Evolutionary conservation across 2,113 vertebrate genomes (phyloP), one percentile per base, ranked within the genome.

Genomic region (Poecile atricapillus): DNA sequence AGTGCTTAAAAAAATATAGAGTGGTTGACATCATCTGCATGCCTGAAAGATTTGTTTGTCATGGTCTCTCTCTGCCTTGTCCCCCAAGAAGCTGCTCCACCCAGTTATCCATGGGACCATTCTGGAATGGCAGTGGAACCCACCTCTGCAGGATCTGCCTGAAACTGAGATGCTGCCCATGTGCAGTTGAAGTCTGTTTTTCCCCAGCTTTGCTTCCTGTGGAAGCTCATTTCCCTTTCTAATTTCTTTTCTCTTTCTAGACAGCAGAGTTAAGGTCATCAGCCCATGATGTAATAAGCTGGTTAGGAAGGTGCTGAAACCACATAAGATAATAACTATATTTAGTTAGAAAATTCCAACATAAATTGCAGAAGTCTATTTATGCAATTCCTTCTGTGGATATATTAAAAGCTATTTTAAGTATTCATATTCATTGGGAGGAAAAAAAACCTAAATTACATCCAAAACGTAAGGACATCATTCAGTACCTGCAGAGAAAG

Each of bases 191-290:
- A 76, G 5, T 35, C 21, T 73, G 3, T 10, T 69, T 70, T 65
- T 18, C 39, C 56, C 39, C 19, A 64, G 52, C 55, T 85, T 79
- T 2, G 5, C 67, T 69, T 93, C 82, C 79, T 86, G 59, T 59
- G 82, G 27, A 85, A 93, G 9, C 28, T 95, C 47, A 85, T 95
- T 80, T 91, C 50, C 37, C 58, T 82, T 85, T 94, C 86, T 77
- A 74, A 86, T 92, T 93, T 86, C 2, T 63, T 88, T 93, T 74
- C 67, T 79, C 33, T 87, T 97, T 74, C 78, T 80, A 83, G 67
- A 71, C 58, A 87, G 70, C 33, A 10, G 83, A 95, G 59, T 49
- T 49, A 85, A 93, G 50, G 58, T 85, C 71, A 74, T 59, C 85
- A 86, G 71, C 30, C 68, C 65, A 49, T 63, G 76, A 90, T 80